Percentiles rank a stretch among this genome's conserved stretches.
These are phyloP conservation scores for Mythimna impura DNA, from an alignment of 2,888 invertebrate genomes.

Conservation along the genomic window DNA sequence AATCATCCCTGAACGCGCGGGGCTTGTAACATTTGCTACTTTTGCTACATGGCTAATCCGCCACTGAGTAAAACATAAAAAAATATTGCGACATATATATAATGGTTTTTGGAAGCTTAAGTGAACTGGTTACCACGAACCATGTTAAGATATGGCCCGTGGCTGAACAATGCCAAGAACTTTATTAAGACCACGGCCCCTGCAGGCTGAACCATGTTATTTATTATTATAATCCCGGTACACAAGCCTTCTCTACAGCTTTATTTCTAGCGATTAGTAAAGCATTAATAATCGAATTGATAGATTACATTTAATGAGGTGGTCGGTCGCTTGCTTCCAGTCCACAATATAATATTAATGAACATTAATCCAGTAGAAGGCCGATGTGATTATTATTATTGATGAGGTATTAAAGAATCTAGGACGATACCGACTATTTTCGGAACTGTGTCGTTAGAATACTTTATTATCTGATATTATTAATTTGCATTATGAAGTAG, in stretches of 20 bases:
- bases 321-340: neutral
- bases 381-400: slow-evolving; percentile 29
- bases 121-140: too few species aligned
- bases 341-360: slow-evolving; percentile 20
- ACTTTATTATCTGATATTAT: neutral
- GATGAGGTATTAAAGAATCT: slow-evolving; percentile 35
- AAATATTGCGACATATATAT: too few species aligned
- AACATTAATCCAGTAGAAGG: neutral
- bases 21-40: too few species aligned
- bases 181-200: too few species aligned
- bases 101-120: too few species aligned
- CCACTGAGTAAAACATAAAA: too few species aligned
- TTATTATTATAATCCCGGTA: neutral
- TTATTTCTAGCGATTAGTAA: neutral
- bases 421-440: slow-evolving; percentile 34
- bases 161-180: too few species aligned
- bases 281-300: neutral
- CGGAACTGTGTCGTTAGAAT: slow-evolving; percentile 3
- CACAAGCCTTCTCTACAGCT: neutral
- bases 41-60: too few species aligned
- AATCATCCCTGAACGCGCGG: too few species aligned
- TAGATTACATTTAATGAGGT: slow-evolving; percentile 3
- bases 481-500: neutral
- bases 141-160: too few species aligned
- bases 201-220: too few species aligned